Percentiles rank a stretch among this genome's conserved stretches.
phyloP scores from a whole-genome alignment of 2,888 invertebrate species.

The Arrhopalites spinosus region DNA sequence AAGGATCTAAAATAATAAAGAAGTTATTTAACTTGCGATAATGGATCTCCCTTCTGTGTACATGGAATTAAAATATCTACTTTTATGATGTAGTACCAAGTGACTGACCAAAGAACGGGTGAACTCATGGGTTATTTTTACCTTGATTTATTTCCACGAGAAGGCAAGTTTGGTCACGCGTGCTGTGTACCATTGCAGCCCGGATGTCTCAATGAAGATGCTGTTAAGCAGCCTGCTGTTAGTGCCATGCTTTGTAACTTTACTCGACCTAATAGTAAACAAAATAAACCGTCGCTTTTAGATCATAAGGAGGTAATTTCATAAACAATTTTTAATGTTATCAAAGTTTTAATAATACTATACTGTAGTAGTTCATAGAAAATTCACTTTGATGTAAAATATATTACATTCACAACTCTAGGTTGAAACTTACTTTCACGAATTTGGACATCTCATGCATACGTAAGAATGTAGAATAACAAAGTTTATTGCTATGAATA shows the following conservation, averaged over 20 bases:
- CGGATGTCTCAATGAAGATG: slow-evolving; percentile 48
- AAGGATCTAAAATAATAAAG: no score
- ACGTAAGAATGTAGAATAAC: no score
- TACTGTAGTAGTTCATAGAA: no score
- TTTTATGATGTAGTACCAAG: slow-evolving; percentile 58
- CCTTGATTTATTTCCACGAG: slow-evolving; percentile 62
- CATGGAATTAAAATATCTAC: background rate
- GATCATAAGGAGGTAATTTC: slow-evolving; percentile 61
- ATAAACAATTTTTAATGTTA: no score
- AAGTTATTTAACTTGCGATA: no score
- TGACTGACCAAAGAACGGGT: slow-evolving; percentile 58
- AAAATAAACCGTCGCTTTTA: slow-evolving; percentile 61
- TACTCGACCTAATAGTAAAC: slow-evolving; percentile 61
- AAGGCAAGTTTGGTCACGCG: slow-evolving; percentile 64
- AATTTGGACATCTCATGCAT: slow-evolving; percentile 65
- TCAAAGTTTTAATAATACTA: background rate
- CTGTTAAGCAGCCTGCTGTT: slow-evolving; percentile 59
- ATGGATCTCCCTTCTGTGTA: no score
- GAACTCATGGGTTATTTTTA: slow-evolving; percentile 62
- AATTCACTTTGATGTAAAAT: no score
- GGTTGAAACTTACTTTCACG: slow-evolving; percentile 63
- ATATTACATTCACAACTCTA: slow-evolving; percentile 14
- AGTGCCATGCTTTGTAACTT: slow-evolving; percentile 64
- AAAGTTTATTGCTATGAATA: no score
- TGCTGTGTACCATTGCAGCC: slow-evolving; percentile 61